These are phyloP conservation scores for Caenorhabditis drosophilae DNA, from an alignment of 2,888 invertebrate genomes.

Conservation along the genomic window DNA sequence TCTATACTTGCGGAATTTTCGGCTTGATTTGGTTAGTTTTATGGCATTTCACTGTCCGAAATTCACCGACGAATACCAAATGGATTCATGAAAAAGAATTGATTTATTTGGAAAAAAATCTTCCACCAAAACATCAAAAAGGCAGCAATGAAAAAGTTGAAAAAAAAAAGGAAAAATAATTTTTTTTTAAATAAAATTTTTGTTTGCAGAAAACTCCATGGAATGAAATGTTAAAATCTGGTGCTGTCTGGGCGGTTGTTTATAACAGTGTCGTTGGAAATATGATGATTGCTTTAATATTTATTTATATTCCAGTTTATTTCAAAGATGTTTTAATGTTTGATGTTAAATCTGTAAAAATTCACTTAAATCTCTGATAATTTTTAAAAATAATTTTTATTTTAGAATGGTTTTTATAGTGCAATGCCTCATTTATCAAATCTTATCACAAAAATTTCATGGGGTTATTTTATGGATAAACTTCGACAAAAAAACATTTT, in stretches of 20 bases:
- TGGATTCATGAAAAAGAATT: constrained; percentile 50
- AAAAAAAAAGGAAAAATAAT: background rate
- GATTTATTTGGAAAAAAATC: constrained; percentile 40
- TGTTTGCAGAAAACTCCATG: constrained; percentile 29
- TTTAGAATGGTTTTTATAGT: constrained; percentile 58
- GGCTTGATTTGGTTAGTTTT: constrained; percentile 52
- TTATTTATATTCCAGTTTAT: constrained; percentile 59
- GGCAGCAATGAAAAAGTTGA: background rate
- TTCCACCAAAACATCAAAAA: constrained; percentile 15
- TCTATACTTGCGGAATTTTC: constrained; percentile 48
- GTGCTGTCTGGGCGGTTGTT: constrained; percentile 22
- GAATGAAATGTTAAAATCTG: constrained; percentile 36
- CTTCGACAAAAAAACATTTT: constrained; percentile 39
- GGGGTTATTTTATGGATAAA: constrained; percentile 54
- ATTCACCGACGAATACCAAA: constrained; percentile 52
- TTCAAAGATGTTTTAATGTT: constrained; percentile 61
- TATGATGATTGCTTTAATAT: constrained; percentile 53
- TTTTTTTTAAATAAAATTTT: background rate
- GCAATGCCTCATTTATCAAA: constrained; percentile 51
- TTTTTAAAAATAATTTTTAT: background rate
- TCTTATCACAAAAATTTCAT: constrained; percentile 52
- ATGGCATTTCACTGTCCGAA: constrained; percentile 50
- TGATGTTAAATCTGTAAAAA: constrained; percentile 43
- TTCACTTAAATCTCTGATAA: background rate
- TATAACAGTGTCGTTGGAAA: constrained; percentile 48